Percentiles rank a stretch among this genome's conserved stretches.
Conservation (phyloP, 2,797 vertebrate species). For the Podargus strigoides region DNA sequence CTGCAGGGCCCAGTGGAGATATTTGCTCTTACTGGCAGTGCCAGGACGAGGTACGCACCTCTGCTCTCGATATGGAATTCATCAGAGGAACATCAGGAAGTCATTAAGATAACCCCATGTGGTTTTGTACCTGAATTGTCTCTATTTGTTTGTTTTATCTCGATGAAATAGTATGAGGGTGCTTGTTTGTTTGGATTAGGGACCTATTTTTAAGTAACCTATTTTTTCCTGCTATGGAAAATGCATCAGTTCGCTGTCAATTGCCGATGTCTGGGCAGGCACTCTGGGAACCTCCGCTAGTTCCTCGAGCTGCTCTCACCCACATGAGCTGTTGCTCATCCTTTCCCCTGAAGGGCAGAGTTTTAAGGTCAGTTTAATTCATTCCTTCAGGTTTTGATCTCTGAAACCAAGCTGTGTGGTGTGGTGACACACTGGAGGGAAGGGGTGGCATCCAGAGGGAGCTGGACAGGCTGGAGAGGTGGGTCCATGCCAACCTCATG, state of each 20-base stretch:
- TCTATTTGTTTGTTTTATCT: neutral
- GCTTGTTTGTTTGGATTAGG: constrained; percentile 16
- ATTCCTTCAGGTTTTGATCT: neutral
- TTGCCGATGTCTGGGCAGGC: neutral
- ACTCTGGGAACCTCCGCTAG: neutral
- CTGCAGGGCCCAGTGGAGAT: neutral
- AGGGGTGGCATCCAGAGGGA: too few relatives aligned
- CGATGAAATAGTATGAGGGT: neutral
- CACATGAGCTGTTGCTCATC: too few relatives aligned
- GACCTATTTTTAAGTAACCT: constrained; percentile 21
- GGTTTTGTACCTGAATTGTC: neutral
- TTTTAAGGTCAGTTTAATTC: neutral
- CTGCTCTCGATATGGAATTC: rapidly evolving
- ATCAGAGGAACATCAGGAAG: neutral
- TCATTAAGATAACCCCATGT: rapidly evolving
- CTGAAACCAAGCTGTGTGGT: too few relatives aligned
- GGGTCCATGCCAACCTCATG: too few relatives aligned
- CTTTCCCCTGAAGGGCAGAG: neutral
- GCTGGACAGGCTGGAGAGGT: too few relatives aligned
- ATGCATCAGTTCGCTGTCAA: neutral
- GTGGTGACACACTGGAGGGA: too few relatives aligned
- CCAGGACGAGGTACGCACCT: rapidly evolving
- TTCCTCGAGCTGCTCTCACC: neutral
- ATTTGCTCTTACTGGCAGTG: neutral
- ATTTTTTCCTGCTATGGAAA: neutral